Evolutionary conservation across 2,113 vertebrate species (phyloP).

Genomic region (Melanerpes formicivorus): DNA sequence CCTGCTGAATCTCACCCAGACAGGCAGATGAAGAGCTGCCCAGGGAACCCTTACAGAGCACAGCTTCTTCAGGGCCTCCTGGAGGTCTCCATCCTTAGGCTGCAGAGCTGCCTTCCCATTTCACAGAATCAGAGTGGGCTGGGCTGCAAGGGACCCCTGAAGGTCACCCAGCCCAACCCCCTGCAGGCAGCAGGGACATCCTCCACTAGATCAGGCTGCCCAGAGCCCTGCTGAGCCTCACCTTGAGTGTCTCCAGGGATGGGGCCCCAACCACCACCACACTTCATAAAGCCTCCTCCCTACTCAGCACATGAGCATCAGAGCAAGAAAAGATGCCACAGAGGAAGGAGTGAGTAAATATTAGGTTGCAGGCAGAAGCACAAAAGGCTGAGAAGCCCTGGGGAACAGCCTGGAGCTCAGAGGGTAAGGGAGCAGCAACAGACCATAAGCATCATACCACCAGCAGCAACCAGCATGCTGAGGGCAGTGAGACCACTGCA

Average conservation of each 20-base stretch:
- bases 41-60: background rate
- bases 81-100: background rate
- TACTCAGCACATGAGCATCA: background rate
- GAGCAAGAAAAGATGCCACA: slow-evolving; percentile 10
- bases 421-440: slow-evolving; percentile 6
- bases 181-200: no score
- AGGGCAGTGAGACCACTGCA: background rate
- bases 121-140: background rate
- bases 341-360: slow-evolving; percentile 17
- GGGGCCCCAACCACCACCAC: no score
- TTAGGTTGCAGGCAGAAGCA: background rate
- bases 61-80: background rate
- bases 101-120: background rate
- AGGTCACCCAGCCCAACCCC: no score
- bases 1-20: slow-evolving; percentile 1
- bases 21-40: background rate
- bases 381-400: background rate
- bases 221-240: no score
- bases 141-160: no score
- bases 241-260: no score
- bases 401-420: background rate
- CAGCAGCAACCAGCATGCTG: background rate
- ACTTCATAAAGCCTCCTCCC: background rate
- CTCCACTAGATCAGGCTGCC: no score
- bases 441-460: background rate